A percentile compares a stretch with the other conserved stretches of the same genome.
Evolutionary conservation across 2,888 invertebrate species (phyloP).

Genomic region (Hyposoter didymator): DNA sequence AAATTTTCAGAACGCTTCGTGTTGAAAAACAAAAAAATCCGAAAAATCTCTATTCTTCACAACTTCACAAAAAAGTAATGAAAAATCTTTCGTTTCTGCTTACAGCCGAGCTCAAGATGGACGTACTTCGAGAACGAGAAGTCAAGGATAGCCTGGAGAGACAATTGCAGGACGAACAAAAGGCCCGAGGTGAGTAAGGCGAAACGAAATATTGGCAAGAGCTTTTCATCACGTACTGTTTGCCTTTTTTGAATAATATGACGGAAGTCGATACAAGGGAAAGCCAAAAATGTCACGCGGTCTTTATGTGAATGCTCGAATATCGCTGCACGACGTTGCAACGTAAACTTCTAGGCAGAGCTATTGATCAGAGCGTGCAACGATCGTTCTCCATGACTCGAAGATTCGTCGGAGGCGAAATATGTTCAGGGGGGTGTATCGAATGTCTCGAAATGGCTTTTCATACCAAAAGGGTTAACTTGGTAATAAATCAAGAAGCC

Average conservation of each 20-base stretch:
- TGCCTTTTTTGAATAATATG: neutral
- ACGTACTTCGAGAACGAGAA: conserved; percentile 96
- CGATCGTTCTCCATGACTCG: conserved; percentile 20
- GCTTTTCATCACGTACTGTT: neutral
- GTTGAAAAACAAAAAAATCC: neutral
- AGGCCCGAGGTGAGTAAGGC: conserved; percentile 93
- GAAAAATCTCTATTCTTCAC: neutral
- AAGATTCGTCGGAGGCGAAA: conserved; percentile 22
- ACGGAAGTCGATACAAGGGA: neutral
- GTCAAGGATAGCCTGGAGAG: conserved; percentile 97
- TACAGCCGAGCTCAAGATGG: conserved; percentile 98
- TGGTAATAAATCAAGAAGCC: conserved; percentile 83
- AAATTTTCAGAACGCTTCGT: neutral
- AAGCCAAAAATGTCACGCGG: no score
- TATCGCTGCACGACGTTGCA: neutral
- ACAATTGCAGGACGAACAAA: conserved; percentile 97
- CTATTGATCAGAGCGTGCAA: conserved; percentile 1
- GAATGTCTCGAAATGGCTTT: conserved; percentile 75
- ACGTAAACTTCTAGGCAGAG: neutral
- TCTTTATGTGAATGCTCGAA: no score
- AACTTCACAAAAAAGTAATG: neutral
- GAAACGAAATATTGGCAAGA: neutral
- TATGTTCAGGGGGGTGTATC: conserved; percentile 57
- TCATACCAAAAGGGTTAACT: conserved; percentile 78
- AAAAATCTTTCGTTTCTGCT: conserved; percentile 68